Evolutionary conservation across 1,140 invertebrate genomes (phyloP).

Genomic region (Diorhabda sublineata): DNA sequence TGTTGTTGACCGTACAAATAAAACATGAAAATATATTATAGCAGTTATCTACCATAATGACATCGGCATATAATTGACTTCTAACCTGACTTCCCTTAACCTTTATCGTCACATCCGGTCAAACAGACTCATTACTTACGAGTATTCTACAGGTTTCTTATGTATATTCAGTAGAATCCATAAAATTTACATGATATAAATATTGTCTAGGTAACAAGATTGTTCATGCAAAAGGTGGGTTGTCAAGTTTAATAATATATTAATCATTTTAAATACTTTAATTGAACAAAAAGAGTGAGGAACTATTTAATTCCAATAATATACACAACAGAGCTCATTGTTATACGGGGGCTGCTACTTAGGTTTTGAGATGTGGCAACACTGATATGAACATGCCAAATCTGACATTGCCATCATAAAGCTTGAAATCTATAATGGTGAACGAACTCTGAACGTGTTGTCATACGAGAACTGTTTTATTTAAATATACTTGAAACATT

Average conservation of each 20-base stretch:
- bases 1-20: background rate
- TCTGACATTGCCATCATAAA: too few relatives aligned
- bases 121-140: slow-evolving; percentile 30
- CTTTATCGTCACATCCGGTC: slow-evolving; percentile 34
- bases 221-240: background rate
- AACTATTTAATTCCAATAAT: too few relatives aligned
- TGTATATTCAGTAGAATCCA: slow-evolving; percentile 29
- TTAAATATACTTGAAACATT: too few relatives aligned
- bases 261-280: background rate
- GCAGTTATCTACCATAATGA: slow-evolving; percentile 27
- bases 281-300: too few relatives aligned
- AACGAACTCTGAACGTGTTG: too few relatives aligned
- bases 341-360: too few relatives aligned
- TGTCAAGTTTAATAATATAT: background rate
- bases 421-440: too few relatives aligned
- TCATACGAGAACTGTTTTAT: too few relatives aligned
- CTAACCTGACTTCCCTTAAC: slow-evolving; percentile 34
- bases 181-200: slow-evolving; percentile 12
- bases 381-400: too few relatives aligned
- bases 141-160: slow-evolving; percentile 24
- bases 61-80: slow-evolving; percentile 35
- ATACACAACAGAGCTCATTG: too few relatives aligned
- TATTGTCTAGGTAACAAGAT: background rate
- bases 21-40: slow-evolving; percentile 4
- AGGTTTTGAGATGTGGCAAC: too few relatives aligned